phyloP scores from a whole-genome alignment of 2,797 vertebrate species.

The Hippocampus kuda region DNA sequence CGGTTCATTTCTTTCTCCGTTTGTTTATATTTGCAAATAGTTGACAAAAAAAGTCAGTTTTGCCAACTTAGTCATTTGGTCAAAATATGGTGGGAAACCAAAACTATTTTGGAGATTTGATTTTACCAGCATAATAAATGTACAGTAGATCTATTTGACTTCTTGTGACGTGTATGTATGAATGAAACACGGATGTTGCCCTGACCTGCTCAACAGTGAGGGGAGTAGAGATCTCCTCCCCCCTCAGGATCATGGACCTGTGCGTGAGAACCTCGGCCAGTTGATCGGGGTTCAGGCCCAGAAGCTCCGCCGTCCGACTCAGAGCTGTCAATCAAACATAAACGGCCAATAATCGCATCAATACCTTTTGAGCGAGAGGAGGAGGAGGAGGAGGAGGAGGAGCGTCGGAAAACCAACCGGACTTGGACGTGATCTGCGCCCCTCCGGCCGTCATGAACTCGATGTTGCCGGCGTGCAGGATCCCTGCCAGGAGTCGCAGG shows the following conservation, averaged over 20 bases:
- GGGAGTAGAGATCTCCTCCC: conserved; percentile 93
- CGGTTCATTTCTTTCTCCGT: too few species aligned
- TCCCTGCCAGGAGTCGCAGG: conserved; percentile 80
- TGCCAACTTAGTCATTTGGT: too few species aligned
- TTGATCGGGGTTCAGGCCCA: conserved; percentile 83
- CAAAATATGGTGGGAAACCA: too few species aligned
- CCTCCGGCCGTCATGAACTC: conserved; percentile 95
- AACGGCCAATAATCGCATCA: not conserved
- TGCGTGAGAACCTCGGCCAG: conserved; percentile 88
- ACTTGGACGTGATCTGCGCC: conserved; percentile 87
- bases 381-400: not conserved
- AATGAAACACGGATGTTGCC: not conserved
- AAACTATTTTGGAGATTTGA: too few species aligned
- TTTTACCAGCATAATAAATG: too few species aligned
- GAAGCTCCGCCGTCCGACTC: conserved; percentile 76
- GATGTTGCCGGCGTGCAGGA: conserved; percentile 88
- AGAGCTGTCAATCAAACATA: conserved; percentile 65
- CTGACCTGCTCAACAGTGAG: conserved; percentile 88
- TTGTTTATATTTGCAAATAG: not conserved
- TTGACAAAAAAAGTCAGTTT: too few species aligned
- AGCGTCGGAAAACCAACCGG: conserved; percentile 60
- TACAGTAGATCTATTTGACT: too few species aligned
- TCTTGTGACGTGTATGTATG: not conserved
- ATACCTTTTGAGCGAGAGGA: not conserved
- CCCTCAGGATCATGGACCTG: conserved; percentile 93